Evolutionary conservation across 1,140 invertebrate genomes (phyloP), one percentile per base, ranked within the genome.

Genomic region (Drosophila arawakana): DNA sequence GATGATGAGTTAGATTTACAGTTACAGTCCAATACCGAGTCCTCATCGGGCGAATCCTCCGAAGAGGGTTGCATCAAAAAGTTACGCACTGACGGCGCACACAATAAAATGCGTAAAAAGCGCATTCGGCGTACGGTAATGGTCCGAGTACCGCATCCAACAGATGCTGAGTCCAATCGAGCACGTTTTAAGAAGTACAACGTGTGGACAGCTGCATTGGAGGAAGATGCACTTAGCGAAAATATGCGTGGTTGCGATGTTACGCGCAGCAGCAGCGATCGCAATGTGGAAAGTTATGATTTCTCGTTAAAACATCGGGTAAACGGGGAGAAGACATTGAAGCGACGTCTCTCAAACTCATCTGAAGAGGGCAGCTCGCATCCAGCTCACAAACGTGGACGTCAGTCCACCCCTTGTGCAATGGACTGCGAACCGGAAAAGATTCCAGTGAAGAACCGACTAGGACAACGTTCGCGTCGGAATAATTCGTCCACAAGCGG

Each of bases 271-370:
- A 91, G 93, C 49, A 94, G 93, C 8, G 91, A 92, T 69, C 92
- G 95, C 15, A 94, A 92, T 83, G 94, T 95, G 1, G 95, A 95
- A 74, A 94, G 93, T 90, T 95, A 95, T 77, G 93, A 94, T 81
- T 94, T 93, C 73, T 73, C 91, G 3, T 46, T 90, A 2, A 85
- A 92, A 18, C 89, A 84, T 59, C 76, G 85, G 1, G 63, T 90
- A 7, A 86, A 78, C 68, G 80, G 76, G 44, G 92, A 83, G 52
- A 83, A 80, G 21, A 86, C 77, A 7, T 90, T 93, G 4, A 93
- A 93, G 52, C 78, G 91, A 3, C 68, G 91, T 0, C 74, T 91
- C 0, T 92, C 91, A 0, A 85, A 85, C 13, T 91, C 90, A 2
- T 88, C 91, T 0, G 89, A 83, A 11, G 91, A 91, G 7, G 80